Evolutionary conservation across 1,140 invertebrate genomes (phyloP).

Genomic region (Cydia strobilella): DNA sequence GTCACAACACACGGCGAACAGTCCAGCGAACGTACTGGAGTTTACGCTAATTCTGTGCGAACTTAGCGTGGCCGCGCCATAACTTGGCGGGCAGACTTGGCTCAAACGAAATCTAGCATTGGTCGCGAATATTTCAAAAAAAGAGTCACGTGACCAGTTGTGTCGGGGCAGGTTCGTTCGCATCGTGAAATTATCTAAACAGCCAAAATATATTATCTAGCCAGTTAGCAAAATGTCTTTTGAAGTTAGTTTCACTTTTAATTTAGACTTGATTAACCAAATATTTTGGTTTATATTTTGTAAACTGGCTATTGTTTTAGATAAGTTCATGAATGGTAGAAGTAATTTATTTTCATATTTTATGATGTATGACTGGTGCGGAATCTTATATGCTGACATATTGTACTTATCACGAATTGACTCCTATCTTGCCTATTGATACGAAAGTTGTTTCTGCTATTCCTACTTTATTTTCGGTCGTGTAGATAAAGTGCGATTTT

Average conservation of each 20-base stretch:
- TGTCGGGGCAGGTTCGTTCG: not conserved
- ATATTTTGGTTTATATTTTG: not conserved
- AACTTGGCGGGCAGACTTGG: too few relatives aligned
- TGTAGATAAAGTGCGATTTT: not conserved
- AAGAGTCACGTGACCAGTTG: not conserved
- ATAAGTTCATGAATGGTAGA: not conserved
- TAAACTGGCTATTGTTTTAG: not conserved
- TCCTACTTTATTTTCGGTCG: not conserved
- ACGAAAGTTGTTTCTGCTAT: not conserved
- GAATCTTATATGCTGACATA: slow-evolving; percentile 11
- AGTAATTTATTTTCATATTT: not conserved
- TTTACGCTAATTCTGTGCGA: too few relatives aligned
- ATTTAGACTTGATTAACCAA: not conserved
- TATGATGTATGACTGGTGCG: slow-evolving; percentile 23
- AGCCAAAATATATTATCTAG: too few relatives aligned
- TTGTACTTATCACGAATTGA: not conserved
- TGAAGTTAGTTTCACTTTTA: not conserved
- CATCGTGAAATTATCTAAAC: not conserved
- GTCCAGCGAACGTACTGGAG: too few relatives aligned
- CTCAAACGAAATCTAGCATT: not conserved
- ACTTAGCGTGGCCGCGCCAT: too few relatives aligned
- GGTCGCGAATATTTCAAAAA: not conserved
- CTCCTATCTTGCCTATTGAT: not conserved
- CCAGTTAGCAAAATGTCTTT: not conserved
- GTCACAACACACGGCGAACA: too few relatives aligned